Conservation (phyloP, 2,113 vertebrate genomes). For the Toxotes jaculatrix region DNA sequence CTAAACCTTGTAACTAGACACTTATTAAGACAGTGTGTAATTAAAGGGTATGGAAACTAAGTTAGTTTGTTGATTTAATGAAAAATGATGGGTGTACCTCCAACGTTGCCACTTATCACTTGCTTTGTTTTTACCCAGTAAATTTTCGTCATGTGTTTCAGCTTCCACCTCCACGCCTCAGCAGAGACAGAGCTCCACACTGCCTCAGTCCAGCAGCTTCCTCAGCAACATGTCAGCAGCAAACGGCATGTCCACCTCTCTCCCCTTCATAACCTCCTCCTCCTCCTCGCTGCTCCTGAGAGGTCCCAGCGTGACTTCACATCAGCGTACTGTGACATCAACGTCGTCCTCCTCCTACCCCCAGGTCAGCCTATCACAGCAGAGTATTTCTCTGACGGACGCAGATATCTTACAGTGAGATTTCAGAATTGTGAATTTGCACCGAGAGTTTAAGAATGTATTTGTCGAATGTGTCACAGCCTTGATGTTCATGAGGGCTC, state of each 20-base stretch:
- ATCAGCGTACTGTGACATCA: conserved; percentile 56
- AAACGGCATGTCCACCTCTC: conserved; percentile 1
- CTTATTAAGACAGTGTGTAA: no score
- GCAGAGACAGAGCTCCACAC: conserved; percentile 37
- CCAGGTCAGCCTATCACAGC: conserved; percentile 39
- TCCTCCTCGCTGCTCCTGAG: conserved; percentile 36
- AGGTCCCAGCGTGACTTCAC: conserved; percentile 33
- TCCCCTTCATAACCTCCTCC: conserved; percentile 28
- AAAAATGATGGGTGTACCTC: no score
- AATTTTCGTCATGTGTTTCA: conserved; percentile 32
- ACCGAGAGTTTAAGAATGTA: neutral
- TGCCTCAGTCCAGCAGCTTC: conserved; percentile 42
- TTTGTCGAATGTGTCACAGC: neutral
- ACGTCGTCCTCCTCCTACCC: conserved; percentile 27
- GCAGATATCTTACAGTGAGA: conserved; percentile 37
- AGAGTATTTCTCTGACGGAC: conserved; percentile 53
- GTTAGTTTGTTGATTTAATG: no score
- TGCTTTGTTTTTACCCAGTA: neutral
- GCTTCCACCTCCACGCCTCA: conserved; percentile 39
- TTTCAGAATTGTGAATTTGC: neutral
- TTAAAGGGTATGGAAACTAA: no score
- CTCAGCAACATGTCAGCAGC: conserved; percentile 15
- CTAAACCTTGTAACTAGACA: no score
- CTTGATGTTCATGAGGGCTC: neutral
- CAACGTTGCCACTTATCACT: neutral